Base-by-base conservation (phyloP, 2,888 invertebrate genomes). In the Polymixis lichenea region DNA sequence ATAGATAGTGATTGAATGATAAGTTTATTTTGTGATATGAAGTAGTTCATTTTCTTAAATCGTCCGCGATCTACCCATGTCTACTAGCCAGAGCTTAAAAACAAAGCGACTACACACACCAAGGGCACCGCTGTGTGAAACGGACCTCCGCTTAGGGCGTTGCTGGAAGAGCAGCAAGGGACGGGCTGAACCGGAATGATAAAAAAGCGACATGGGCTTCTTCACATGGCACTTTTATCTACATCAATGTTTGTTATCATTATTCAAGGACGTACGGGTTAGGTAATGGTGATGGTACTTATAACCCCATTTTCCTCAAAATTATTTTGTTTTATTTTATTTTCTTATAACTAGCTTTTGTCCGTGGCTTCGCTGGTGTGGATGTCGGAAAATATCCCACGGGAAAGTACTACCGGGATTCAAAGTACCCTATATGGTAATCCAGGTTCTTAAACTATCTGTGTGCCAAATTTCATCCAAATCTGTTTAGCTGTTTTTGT, bases 221-320 rank as follows among this genome's bases (percentile, higher is more conserved):
- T 55, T 7, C n/a, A 17, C 6, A 25, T 13, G 32, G 17, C 32
- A 17, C 51, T 25, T 38, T 28, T 53, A n/a, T 55, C 8, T n/a
- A 32, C 19, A 11, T 49, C 65, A 49, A 28, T 49, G 28, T 19
- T 8, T 65, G 49, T 55, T 46, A 25, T 56, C 6, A 22, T 38
- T 38, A 38, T 15, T 65, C 5, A 9, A n/a, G 15, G 51, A 19
- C 49, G 25, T 38, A 28, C n/a, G 17, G 13, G 75, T 61, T 32
- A 46, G 78, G 38, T 32, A 55, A 69, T 76, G 62, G 72, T 77
- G 66, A 58, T 49, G 75, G 75, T 64, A 28, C 32, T 43, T 53
- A 62, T 25, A 32, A 72, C 25, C 25, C 32, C 53, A 19, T 17
- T 32, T 17, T 46, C 46, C 53, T 55, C 5, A 7, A 32, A 43